A percentile compares a stretch with the other conserved stretches of the same genome.
phyloP scores from a whole-genome alignment of 2,797 vertebrate species.

The Hippopotamyrus pictus region DNA sequence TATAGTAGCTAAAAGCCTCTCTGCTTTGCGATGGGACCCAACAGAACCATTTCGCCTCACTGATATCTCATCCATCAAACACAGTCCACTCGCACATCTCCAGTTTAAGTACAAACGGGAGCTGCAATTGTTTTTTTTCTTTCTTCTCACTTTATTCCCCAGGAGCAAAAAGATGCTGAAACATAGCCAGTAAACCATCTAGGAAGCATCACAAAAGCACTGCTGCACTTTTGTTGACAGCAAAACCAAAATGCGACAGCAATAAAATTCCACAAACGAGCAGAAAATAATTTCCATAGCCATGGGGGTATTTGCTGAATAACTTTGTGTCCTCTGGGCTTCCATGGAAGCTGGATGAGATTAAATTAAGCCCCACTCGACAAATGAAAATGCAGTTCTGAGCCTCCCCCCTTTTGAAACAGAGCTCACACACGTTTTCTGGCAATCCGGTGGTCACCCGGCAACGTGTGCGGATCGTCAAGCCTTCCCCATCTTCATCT shows the following conservation, averaged over 20 bases:
- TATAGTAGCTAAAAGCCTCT: conserved; percentile 13
- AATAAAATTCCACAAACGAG: not conserved
- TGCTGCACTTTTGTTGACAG: not conserved
- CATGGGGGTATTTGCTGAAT: conserved; percentile 11
- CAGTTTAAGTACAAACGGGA: conserved; percentile 11
- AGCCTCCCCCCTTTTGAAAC: not conserved
- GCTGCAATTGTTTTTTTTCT: conserved; percentile 1
- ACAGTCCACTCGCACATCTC: conserved; percentile 6
- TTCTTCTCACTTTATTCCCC: conserved; percentile 6
- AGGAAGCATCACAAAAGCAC: not conserved
- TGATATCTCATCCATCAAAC: conserved; percentile 2
- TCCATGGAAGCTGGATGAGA: not conserved
- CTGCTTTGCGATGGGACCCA: not conserved
- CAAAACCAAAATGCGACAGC: not conserved
- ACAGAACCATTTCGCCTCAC: not conserved
- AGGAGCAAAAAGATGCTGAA: conserved; percentile 4
- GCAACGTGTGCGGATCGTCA: conserved; percentile 29
- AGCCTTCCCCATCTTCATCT: conserved; percentile 33
- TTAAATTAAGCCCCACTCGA: conserved; percentile 8
- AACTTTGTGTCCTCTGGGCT: not conserved
- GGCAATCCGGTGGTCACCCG: conserved; percentile 25
- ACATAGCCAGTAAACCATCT: not conserved
- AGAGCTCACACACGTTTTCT: not conserved
- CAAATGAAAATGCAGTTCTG: not conserved
- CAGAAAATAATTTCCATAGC: not conserved